A percentile compares a stretch with the other conserved stretches of the same genome.
Evolutionary conservation across 2,888 invertebrate genomes (phyloP).

Genomic region (Pegoplata infirma): DNA sequence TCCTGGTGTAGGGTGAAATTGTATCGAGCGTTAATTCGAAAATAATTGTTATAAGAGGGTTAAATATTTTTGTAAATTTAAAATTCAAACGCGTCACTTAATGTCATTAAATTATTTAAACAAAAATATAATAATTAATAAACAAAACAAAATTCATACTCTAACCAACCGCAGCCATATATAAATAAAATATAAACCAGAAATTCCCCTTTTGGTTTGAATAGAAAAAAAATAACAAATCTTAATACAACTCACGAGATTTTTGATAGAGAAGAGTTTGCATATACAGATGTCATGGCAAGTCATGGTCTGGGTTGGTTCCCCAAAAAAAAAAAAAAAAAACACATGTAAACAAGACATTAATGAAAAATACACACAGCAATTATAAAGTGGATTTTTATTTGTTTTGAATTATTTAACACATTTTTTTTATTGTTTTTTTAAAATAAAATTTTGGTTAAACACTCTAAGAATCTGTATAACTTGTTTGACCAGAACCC

Average conservation of each 20-base stretch:
- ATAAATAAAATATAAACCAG: background rate
- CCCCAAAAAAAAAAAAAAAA: too few species aligned
- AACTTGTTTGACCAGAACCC: slow-evolving; percentile 49
- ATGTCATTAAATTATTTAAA: background rate
- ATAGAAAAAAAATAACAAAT: background rate
- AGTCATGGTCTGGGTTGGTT: slow-evolving; percentile 38
- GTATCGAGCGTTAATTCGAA: background rate
- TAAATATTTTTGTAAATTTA: background rate
- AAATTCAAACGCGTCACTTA: slow-evolving; percentile 1
- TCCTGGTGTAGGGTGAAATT: background rate
- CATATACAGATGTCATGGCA: slow-evolving; percentile 39
- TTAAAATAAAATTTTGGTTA: background rate
- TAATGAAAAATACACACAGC: background rate
- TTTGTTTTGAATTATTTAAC: slow-evolving; percentile 15
- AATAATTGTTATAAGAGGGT: too few species aligned
- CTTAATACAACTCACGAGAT: slow-evolving; percentile 10
- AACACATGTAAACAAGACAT: slow-evolving; percentile 26
- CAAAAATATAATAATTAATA: background rate
- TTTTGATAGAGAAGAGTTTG: background rate
- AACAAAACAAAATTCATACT: background rate
- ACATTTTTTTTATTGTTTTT: slow-evolving; percentile 6
- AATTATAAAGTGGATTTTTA: background rate
- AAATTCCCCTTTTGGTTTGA: slow-evolving; percentile 5
- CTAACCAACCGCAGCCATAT: background rate
- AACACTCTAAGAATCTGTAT: background rate